Evolutionary conservation across 2,888 invertebrate genomes (phyloP).

Genomic region (Coelinius sp.): DNA sequence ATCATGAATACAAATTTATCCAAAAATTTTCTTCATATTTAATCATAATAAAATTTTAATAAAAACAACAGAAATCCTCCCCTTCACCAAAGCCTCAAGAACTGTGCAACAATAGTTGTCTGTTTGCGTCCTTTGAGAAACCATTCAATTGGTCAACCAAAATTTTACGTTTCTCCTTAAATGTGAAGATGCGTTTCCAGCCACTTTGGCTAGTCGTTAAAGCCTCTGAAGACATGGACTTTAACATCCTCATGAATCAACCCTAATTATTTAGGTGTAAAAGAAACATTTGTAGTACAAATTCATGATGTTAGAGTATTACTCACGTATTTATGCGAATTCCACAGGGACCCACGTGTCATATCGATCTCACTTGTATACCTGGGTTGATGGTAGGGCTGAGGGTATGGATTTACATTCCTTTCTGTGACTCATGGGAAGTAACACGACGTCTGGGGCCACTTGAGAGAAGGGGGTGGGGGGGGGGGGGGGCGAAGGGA

Average conservation of each 20-base stretch:
- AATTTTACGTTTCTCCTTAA: constrained; percentile 1
- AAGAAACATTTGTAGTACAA: constrained; percentile 12
- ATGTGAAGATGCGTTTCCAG: background rate
- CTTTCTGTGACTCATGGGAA: constrained; percentile 61
- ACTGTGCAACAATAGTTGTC: too few species aligned
- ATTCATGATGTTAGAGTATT: background rate
- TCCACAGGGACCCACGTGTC: constrained; percentile 54
- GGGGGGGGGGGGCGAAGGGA: background rate
- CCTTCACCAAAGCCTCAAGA: too few species aligned
- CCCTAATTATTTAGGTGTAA: constrained; percentile 25
- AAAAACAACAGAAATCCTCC: too few species aligned
- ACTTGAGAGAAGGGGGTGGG: too few species aligned
- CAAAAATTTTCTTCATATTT: too few species aligned
- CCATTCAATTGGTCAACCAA: constrained; percentile 26
- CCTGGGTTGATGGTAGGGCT: constrained; percentile 45
- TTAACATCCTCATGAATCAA: constrained; percentile 30
- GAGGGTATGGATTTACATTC: constrained; percentile 50
- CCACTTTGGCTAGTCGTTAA: constrained; percentile 11
- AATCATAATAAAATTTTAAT: too few species aligned
- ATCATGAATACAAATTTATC: too few species aligned
- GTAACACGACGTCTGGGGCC: constrained; percentile 34
- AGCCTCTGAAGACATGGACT: background rate
- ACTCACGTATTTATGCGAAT: constrained; percentile 43
- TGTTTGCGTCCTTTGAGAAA: background rate
- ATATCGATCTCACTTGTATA: constrained; percentile 57